Evolutionary conservation across 2,113 vertebrate species (phyloP).

Genomic region (Picathartes gymnocephalus): DNA sequence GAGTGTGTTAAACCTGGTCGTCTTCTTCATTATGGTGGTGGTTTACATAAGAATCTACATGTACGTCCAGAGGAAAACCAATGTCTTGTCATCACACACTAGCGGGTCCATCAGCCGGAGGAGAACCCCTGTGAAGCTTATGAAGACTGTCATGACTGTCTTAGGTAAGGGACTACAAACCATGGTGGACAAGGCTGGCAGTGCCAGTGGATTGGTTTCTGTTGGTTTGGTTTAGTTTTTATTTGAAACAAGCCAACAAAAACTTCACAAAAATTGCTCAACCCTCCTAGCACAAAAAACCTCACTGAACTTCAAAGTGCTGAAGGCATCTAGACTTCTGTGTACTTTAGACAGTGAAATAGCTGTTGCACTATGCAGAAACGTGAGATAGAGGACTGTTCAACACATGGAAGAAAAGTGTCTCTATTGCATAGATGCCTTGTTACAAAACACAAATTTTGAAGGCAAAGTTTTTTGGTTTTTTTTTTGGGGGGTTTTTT

Average conservation of each 20-base stretch:
- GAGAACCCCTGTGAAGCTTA: constrained; percentile 92
- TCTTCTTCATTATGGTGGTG: constrained; percentile 90
- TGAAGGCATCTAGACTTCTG: not conserved
- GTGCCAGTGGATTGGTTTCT: not conserved
- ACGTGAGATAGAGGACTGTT: not conserved
- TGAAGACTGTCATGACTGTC: constrained; percentile 97
- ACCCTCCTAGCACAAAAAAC: not conserved
- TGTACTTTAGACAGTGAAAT: not conserved
- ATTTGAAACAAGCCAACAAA: not conserved
- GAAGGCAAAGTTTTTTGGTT: not conserved
- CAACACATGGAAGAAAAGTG: rapidly evolving
- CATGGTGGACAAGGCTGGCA: not conserved
- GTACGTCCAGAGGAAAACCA: constrained; percentile 92
- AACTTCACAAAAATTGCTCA: not conserved
- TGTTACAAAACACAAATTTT: not conserved
- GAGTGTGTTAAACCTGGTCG: constrained; percentile 86
- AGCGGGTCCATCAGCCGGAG: constrained; percentile 87
- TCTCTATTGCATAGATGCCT: not conserved
- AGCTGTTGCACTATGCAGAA: not conserved
- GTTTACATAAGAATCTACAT: constrained; percentile 92
- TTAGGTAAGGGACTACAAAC: constrained; percentile 81
- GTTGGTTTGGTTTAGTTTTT: not conserved
- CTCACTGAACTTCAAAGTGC: not conserved
- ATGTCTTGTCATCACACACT: constrained; percentile 79
- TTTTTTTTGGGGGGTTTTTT: not conserved